Evolutionary conservation across 53 echinoderm and acorn worm species (phyloP).

Genomic region (Henricia sp.): DNA sequence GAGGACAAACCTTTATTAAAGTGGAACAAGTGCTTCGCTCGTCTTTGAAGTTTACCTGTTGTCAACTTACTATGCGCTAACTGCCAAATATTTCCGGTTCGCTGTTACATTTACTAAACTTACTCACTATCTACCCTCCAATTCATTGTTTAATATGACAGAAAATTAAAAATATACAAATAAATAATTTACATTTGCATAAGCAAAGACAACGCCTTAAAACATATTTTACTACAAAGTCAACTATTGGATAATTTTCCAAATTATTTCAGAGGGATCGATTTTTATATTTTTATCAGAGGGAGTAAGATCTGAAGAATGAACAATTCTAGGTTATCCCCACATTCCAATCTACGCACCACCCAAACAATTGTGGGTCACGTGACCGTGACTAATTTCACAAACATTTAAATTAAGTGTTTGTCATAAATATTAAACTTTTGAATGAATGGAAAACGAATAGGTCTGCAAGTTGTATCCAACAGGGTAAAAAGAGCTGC

Average conservation of each 20-base stretch:
- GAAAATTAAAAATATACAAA: no score
- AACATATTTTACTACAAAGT: no score
- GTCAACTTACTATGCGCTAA: neutral
- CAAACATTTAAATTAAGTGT: conserved; percentile 4
- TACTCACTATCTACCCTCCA: neutral
- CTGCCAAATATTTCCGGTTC: conserved; percentile 14
- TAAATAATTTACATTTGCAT: neutral
- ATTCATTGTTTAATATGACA: no score
- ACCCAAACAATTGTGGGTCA: conserved; percentile 47
- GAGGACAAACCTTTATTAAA: neutral
- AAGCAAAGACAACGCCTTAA: neutral
- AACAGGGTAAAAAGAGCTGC: no score
- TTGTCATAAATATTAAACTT: neutral
- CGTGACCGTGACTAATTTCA: conserved; percentile 51
- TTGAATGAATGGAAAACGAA: no score
- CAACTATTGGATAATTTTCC: neutral
- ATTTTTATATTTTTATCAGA: neutral
- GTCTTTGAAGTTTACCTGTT: neutral
- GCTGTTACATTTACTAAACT: conserved; percentile 10
- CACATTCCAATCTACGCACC: conserved; percentile 52
- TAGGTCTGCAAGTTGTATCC: no score
- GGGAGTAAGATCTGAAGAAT: conserved; percentile 14
- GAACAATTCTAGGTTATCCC: neutral
- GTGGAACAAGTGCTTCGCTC: neutral
- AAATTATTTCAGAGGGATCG: neutral